Conservation (phyloP, 2,113 vertebrate species). For the Fregata magnificens region DNA sequence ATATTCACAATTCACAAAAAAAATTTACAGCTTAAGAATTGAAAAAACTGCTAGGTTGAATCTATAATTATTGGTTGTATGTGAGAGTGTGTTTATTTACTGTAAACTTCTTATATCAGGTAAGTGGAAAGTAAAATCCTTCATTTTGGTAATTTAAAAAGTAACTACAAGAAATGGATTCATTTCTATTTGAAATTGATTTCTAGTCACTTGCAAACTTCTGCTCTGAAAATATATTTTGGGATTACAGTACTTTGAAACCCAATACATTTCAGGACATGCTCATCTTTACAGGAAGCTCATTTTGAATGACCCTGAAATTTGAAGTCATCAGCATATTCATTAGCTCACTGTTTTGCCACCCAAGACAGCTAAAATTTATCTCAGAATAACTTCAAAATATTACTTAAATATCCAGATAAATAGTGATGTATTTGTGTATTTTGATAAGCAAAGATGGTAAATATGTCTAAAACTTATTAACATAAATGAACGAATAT, state of each 20-base stretch:
- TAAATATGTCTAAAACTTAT: background rate
- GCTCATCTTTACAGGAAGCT: background rate
- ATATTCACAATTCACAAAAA: too few species aligned
- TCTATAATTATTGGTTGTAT: background rate
- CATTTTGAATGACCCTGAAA: background rate
- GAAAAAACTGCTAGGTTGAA: background rate
- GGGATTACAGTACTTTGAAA: background rate
- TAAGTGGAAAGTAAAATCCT: background rate
- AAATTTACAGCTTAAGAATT: background rate
- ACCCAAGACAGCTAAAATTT: background rate
- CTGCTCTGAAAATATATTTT: background rate
- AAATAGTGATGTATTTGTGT: background rate
- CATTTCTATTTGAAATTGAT: background rate
- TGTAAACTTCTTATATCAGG: background rate
- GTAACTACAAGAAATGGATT: background rate
- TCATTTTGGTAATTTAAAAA: background rate
- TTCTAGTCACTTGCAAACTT: background rate
- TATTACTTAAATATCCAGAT: background rate
- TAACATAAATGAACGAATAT: background rate
- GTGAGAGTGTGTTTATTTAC: background rate
- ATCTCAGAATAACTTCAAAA: background rate
- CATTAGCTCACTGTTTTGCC: background rate
- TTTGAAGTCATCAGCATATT: background rate
- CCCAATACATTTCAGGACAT: background rate
- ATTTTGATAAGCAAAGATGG: background rate